Conservation (phyloP, 1,140 invertebrate species). For the Scaptodrosophila lebanonensis region DNA sequence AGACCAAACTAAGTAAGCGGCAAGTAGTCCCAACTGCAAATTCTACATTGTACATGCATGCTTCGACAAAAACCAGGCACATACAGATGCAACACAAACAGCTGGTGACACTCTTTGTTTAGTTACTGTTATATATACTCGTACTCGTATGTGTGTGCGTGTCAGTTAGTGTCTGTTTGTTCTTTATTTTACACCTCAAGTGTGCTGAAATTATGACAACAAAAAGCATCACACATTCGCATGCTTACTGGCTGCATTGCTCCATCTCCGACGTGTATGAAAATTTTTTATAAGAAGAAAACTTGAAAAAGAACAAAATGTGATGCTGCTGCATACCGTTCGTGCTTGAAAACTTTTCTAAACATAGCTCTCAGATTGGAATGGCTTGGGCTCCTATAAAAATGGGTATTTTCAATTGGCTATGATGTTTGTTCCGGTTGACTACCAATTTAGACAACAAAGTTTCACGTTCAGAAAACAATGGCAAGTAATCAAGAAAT, state of each 20-base stretch:
- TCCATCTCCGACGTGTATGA: constrained; percentile 27
- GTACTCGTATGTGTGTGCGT: neutral
- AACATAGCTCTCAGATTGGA: constrained; percentile 57
- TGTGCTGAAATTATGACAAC: constrained; percentile 69
- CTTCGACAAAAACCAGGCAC: constrained; percentile 7
- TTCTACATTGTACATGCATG: too few relatives aligned
- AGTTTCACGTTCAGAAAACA: too few relatives aligned
- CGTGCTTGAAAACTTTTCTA: constrained; percentile 70
- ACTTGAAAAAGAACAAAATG: constrained; percentile 36
- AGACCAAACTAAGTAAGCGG: too few relatives aligned
- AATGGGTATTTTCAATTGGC: too few relatives aligned
- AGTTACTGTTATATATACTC: constrained; percentile 2
- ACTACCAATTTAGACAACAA: too few relatives aligned
- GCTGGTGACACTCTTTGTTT: constrained; percentile 2
- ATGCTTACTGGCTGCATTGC: constrained; percentile 6
- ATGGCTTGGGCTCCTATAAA: too few relatives aligned
- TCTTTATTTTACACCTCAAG: constrained; percentile 69
- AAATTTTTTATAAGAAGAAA: constrained; percentile 47
- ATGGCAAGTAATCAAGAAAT: too few relatives aligned
- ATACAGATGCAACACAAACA: constrained; percentile 22
- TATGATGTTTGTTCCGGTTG: too few relatives aligned
- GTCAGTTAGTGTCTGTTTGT: constrained; percentile 17
- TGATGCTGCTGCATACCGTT: constrained; percentile 62
- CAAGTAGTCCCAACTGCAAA: too few relatives aligned
- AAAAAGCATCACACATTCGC: constrained; percentile 35